Evolutionary conservation across 2,797 vertebrate genomes (phyloP).

Genomic region (Spinus olivaceus): DNA sequence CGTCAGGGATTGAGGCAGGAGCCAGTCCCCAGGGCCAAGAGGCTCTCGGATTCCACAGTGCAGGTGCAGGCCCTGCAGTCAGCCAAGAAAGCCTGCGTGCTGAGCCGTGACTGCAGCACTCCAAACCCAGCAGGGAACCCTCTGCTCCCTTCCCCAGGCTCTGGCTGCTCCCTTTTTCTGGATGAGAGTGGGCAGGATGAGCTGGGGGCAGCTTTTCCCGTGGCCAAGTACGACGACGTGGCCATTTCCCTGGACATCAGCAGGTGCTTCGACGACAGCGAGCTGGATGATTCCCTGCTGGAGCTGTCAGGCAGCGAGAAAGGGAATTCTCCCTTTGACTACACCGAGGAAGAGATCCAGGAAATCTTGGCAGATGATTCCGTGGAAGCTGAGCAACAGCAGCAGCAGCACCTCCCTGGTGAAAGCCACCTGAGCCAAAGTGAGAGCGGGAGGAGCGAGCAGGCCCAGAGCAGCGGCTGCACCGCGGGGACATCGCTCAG

Average conservation of each 20-base stretch:
- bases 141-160: not conserved
- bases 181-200: not conserved
- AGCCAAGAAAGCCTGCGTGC: not conserved
- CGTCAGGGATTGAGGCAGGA: not conserved
- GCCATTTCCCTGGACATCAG: not conserved
- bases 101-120: not conserved
- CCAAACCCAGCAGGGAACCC: not conserved
- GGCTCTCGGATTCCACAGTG: not conserved
- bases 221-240: not conserved
- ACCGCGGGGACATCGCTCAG: not conserved
- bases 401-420: not conserved
- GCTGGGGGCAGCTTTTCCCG: fast-evolving
- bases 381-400: not conserved
- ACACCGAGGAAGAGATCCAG: constrained; percentile 72
- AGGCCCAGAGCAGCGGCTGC: not conserved
- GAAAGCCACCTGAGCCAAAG: not conserved
- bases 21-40: not conserved
- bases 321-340: constrained; percentile 60
- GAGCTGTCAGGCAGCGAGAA: not conserved
- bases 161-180: not conserved
- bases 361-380: constrained; percentile 68
- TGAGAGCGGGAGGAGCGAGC: not conserved
- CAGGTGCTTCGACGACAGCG: not conserved
- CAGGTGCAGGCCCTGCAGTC: not conserved
- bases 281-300: not conserved